These are phyloP conservation scores for Campopleginae sp. DNA, from an alignment of 2,888 invertebrate species.

Conservation along the genomic window DNA sequence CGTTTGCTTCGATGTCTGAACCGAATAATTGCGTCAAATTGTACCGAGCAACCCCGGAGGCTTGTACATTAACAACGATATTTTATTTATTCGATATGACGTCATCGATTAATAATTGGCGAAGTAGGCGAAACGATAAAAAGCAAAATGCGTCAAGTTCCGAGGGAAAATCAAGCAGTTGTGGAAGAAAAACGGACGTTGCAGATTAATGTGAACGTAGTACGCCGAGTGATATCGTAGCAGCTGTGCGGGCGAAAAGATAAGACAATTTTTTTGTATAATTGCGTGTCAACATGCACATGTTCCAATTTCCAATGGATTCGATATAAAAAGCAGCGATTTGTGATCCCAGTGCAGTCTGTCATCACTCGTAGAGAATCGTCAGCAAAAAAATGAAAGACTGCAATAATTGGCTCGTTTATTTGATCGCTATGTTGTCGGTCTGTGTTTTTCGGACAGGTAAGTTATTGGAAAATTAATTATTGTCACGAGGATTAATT, in stretches of 20 bases:
- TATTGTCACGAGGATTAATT: background rate
- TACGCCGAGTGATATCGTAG: background rate
- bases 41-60: too few relatives aligned
- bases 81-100: background rate
- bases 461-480: conserved; percentile 36
- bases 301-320: conserved; percentile 1
- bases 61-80: background rate
- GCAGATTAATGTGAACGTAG: background rate
- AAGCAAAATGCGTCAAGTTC: background rate
- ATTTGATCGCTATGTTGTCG: conserved; percentile 26
- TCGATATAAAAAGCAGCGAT: conserved; percentile 43
- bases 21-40: too few relatives aligned
- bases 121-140: background rate
- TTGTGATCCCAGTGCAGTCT: conserved; percentile 38
- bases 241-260: background rate
- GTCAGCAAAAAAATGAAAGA: conserved; percentile 31
- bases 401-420: conserved; percentile 5
- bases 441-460: conserved; percentile 29
- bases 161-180: background rate
- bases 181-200: background rate
- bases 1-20: too few relatives aligned
- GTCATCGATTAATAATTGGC: background rate
- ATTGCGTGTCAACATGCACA: conserved; percentile 1
- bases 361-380: conserved; percentile 2
- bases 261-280: background rate